phyloP scores from a whole-genome alignment of 2,888 invertebrate genomes.

The Tineola bisselliella region DNA sequence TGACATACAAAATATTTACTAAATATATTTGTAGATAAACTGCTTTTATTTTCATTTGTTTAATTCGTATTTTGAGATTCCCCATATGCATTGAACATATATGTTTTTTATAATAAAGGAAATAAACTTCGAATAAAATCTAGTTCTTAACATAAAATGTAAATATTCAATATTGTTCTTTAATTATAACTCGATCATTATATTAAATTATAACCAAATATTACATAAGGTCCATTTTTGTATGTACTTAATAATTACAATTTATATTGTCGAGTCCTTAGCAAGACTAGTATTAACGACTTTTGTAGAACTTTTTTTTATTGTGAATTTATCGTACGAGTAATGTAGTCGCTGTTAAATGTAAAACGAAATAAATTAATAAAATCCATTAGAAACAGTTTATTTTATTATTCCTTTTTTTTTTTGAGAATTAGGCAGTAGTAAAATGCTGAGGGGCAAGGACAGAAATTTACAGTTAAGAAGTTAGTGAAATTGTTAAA shows the following conservation, averaged over 20 bases:
- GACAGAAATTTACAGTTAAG: neutral
- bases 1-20: neutral
- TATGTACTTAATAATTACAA: neutral
- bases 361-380: neutral
- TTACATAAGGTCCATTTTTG: neutral
- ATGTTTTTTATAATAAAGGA: too few relatives aligned
- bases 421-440: too few relatives aligned
- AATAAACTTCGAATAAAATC: too few relatives aligned
- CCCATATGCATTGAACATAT: too few relatives aligned
- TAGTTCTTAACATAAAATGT: neutral
- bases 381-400: conserved; percentile 10
- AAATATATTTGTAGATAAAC: neutral
- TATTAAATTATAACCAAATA: conserved; percentile 10
- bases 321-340: neutral
- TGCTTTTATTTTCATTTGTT: too few relatives aligned
- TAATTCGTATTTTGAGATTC: too few relatives aligned
- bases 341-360: neutral
- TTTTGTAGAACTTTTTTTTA: too few relatives aligned
- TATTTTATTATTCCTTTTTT: conserved; percentile 1
- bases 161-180: neutral
- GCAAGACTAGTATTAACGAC: neutral
- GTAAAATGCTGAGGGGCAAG: too few relatives aligned
- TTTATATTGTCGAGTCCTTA: neutral
- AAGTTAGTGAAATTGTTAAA: neutral
- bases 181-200: neutral